Evolutionary conservation across 2,113 vertebrate genomes (phyloP), one percentile per base, ranked within the genome.

Genomic region (Zosterops lateralis): DNA sequence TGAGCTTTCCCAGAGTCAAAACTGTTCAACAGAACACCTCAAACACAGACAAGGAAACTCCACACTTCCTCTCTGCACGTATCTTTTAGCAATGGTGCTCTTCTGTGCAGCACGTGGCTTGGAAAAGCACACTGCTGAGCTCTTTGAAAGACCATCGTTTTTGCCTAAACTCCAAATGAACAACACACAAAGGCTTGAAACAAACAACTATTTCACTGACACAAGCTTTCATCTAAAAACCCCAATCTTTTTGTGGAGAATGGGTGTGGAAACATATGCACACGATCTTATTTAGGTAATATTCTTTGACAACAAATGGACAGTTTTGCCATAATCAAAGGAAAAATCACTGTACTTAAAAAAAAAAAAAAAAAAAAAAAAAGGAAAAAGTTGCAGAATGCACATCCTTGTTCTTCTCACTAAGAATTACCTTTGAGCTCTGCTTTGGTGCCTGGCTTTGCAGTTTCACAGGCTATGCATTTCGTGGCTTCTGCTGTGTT

Each of bases 361-460:
- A 70, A 58, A 42, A 42, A 17, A 16, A 24, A 53, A 9, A 29
- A 44, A n/a, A n/a, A 31, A 13, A 60, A 70, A 36, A 38, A 60
- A 70, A 36, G 38, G 31, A 6, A 25, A 67, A 68, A 2, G 20
- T 0, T 56, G 34, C 29, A 85, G 45, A 70, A 79, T 7, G 10
- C 9, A 53, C 10, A 40, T 9, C 9, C 12, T 38, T 72, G 9
- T 34, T 71, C 29, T 54, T n/a, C 26, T 71, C 44, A 36, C 9
- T 13, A 34, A 86, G 7, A 31, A 74, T 93, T 98, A 99, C 99
- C 99, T 99, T 98, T 98, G 68, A 98, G 95, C 88, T 99, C 98
- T 40, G 96, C 92, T 72, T 97, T 98, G 65, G 98, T 98, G 95
- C 98, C 98, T 68, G 98, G 96, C 81, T 98, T 98, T 17, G 93